These are phyloP conservation scores for Protophormia terraenovae DNA, from an alignment of 2,888 invertebrate species.

Conservation along the genomic window DNA sequence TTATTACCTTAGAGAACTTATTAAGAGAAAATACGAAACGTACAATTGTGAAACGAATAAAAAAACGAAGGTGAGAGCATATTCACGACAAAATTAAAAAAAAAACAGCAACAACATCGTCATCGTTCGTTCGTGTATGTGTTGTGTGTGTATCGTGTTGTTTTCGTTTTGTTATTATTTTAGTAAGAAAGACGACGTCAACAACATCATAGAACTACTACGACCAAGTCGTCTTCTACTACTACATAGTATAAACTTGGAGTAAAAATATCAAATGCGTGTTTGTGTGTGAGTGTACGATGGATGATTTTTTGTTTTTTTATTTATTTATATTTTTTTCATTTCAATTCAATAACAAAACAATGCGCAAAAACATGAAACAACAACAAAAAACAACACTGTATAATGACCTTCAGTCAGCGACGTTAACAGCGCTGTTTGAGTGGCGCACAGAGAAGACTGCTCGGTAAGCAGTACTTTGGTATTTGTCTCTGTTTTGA, in stretches of 20 bases:
- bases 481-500: conserved; percentile 38
- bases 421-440: conserved; percentile 48
- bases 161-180: conserved; percentile 44
- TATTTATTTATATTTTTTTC: conserved; percentile 23
- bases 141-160: too few species aligned
- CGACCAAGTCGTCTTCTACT: conserved; percentile 7
- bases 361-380: conserved; percentile 61
- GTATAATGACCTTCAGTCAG: conserved; percentile 68
- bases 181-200: conserved; percentile 51
- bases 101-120: conserved; percentile 7
- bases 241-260: too few species aligned
- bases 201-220: conserved; percentile 29
- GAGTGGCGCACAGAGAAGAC: not conserved
- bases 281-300: conserved; percentile 7
- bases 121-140: conserved; percentile 10
- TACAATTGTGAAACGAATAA: conserved; percentile 34
- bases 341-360: conserved; percentile 64
- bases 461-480: not conserved
- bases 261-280: conserved; percentile 10
- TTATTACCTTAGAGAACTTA: not conserved
- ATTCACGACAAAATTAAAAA: not conserved
- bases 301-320: not conserved
- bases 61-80: conserved; percentile 25
- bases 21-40: conserved; percentile 10
- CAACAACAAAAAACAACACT: conserved; percentile 49